Base-by-base conservation (phyloP, 2,797 vertebrate species). In the Diglossa cyanea region DNA sequence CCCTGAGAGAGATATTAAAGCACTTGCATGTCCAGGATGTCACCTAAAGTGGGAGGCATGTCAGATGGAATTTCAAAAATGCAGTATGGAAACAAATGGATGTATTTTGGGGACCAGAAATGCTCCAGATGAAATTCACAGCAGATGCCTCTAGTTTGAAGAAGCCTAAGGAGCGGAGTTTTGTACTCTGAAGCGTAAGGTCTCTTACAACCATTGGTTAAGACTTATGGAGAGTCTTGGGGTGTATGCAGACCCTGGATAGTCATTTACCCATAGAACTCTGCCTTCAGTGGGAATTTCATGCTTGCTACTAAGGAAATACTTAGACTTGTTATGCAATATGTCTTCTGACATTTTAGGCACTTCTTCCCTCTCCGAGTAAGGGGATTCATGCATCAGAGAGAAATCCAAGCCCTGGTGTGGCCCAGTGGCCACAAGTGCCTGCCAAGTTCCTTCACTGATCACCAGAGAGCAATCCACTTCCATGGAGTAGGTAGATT, bases 351-450 rank as follows among this genome's bases (percentile, higher is more conserved):
- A 55, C 51, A 51, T 78, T 84, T 88, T 73, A 65, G 76, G 10
- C 25, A 71, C 35, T 60, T 91, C 18, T 78, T 61, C 67, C 35
- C 18, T 35, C 13, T 65, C 21, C 44, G 26, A 55, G 23, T 61
- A 70, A 88, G 80, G 42, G 30, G 55, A 85, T 74, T 90, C 77
- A 70, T 28, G 55, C 44, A 61, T 33, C 68, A 92, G 67, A 87
- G 57, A 91, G 23, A 61, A 35, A 50, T 76, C 35, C 45, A 51
- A 82, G n/a, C 18, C 39, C 28, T 0, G 2, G 16, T 0, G 0
- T 79, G 30, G 42, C 35, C 86, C 3, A 3, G n/a, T 67, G 71
- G 70, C 71, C 66, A 17, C 35, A 35, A 35, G 35, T 75, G 54
- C 31, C 57, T 86, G 77, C 53, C 53, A 67, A 67, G 50, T 57